Percentiles rank a stretch among this genome's conserved stretches.
Conservation (phyloP, 35 echinoderm and acorn worm genomes). For the Stichopus chloronotus region DNA sequence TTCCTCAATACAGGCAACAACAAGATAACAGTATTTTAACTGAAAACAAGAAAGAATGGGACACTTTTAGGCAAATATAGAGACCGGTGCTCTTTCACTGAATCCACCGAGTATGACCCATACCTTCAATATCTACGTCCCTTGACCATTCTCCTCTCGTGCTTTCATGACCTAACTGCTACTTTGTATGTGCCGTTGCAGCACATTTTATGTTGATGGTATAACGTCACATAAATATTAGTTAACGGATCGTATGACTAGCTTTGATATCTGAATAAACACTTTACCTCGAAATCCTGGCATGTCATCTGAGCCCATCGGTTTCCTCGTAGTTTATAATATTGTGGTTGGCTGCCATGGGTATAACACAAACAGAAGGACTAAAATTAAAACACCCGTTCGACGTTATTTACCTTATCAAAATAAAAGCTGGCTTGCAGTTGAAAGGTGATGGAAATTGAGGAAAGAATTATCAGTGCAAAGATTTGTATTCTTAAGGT, state of each 20-base stretch:
- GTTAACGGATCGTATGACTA: neutral
- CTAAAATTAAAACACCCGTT: conserved; percentile 52
- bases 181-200: too few relatives aligned
- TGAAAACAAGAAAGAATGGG: too few relatives aligned
- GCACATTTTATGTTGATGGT: too few relatives aligned
- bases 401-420: conserved; percentile 60
- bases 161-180: too few relatives aligned
- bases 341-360: conserved; percentile 57
- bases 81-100: too few relatives aligned
- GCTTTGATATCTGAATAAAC: neutral
- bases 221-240: neutral
- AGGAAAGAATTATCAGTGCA: conserved; percentile 49
- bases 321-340: conserved; percentile 39
- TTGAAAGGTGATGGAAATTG: conserved; percentile 44
- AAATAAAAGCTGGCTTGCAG: conserved; percentile 18
- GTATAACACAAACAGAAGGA: conserved; percentile 38
- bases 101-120: too few relatives aligned
- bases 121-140: too few relatives aligned
- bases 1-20: too few relatives aligned
- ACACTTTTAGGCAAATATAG: too few relatives aligned
- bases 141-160: too few relatives aligned
- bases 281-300: neutral
- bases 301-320: conserved; percentile 38
- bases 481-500: conserved; percentile 63
- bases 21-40: too few relatives aligned